Evolutionary conservation across 2,797 vertebrate genomes (phyloP).

Genomic region (Gallinago nigripennis): DNA sequence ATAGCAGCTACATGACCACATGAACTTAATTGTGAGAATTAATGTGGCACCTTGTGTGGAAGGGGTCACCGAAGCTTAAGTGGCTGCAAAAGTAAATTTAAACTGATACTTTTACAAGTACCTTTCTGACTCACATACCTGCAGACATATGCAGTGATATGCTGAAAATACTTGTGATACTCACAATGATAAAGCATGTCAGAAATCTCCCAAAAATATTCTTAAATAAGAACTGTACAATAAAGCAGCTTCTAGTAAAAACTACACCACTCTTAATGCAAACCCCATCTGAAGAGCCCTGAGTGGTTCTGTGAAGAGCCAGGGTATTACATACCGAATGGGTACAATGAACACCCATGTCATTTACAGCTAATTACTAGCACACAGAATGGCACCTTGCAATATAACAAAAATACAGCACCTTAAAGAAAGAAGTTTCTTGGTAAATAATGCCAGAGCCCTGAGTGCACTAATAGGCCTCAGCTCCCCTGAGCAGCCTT

Average conservation of each 20-base stretch:
- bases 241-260: accelerated
- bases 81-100: not conserved
- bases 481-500: not conserved
- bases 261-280: accelerated
- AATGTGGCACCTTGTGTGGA: accelerated
- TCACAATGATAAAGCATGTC: accelerated
- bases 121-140: not conserved
- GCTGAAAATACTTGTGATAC: not conserved
- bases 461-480: not conserved
- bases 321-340: accelerated
- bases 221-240: accelerated
- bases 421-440: accelerated
- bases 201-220: accelerated
- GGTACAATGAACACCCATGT: accelerated
- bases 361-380: accelerated
- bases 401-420: not conserved
- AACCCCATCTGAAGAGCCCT: accelerated
- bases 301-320: accelerated
- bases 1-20: accelerated
- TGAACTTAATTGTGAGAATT: not conserved
- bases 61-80: not conserved
- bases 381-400: accelerated
- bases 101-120: not conserved
- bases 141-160: accelerated
- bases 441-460: not conserved